Evolutionary conservation across 2,888 invertebrate genomes (phyloP), one percentile per base, ranked within the genome.

Genomic region (Chymomyza fuscimana): DNA sequence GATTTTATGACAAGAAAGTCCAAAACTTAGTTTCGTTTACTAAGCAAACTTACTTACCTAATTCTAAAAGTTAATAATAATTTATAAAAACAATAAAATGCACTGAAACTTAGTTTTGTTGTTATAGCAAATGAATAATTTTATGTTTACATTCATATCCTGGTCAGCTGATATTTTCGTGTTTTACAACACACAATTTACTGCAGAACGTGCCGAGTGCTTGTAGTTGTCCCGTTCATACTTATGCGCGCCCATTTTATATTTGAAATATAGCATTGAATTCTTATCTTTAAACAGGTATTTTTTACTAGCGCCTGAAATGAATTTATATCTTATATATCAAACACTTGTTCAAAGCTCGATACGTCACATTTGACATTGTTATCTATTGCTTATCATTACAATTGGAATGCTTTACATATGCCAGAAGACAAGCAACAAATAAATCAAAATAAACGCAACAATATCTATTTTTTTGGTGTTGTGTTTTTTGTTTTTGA

Each of bases 401-500:
- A 72, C 76, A 76, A 61, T 25, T 59, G 67, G 54, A 65, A 59
- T 12, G 40, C 40, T 46, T 46, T 46, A 46, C 40, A 46, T 46
- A 12, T 12, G 40, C 19, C 67, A 66, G 72, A 72, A 72, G 69
- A 72, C 65, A 69, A 32, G 54, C n/a, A 66, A 52, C 50, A 16
- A 32, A 60, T 66, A 51, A 50, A 65, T 59, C 19, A 60, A 4
- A 50, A 32, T 46, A 67, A 25, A 25, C 25, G 25, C 25, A 25
- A 12, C 12, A 10, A 7, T 46, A 46, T 46, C 40, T 46, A 46
- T 73, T 68, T 60, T 32, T 64, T 51, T 52, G 63, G 32, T 63
- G 60, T 46, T 16, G 12, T n/a, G 67, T 71, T 50, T 19, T 72
- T 63, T 65, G 63, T 65, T 72, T 80, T 75, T 76, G 81, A 75